A percentile compares a stretch with the other conserved stretches of the same genome.
These are phyloP conservation scores for Dipodomys merriami DNA, from an alignment of 2,113 vertebrate species.

Conservation along the genomic window DNA sequence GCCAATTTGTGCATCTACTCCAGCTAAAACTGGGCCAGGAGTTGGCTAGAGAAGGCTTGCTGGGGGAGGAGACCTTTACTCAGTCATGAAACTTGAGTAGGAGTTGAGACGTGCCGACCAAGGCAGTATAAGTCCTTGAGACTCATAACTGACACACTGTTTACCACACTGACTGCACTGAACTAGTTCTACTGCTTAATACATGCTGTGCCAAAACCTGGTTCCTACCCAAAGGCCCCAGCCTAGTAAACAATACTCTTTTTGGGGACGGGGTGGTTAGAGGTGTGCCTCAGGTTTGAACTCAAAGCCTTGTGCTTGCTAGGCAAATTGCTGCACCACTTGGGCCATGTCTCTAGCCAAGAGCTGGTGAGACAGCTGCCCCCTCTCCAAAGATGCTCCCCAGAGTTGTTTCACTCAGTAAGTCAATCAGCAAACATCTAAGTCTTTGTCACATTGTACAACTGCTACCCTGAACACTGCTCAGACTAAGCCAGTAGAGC, in stretches of 20 bases:
- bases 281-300: neutral
- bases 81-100: conserved; percentile 43
- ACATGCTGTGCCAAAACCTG: neutral
- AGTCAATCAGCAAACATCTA: neutral
- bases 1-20: neutral
- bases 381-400: too few relatives aligned
- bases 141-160: neutral
- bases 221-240: neutral
- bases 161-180: neutral
- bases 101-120: neutral
- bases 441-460: neutral
- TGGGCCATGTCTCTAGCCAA: too few relatives aligned
- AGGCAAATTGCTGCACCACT: too few relatives aligned
- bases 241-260: neutral
- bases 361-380: neutral
- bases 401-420: neutral
- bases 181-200: neutral
- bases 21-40: neutral
- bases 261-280: neutral
- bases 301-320: neutral
- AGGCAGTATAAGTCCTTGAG: neutral
- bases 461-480: neutral
- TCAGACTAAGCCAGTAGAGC: neutral
- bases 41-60: conserved; percentile 1
- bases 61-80: neutral